Conservation (phyloP, 2,888 invertebrate genomes). For the Dione juno region DNA sequence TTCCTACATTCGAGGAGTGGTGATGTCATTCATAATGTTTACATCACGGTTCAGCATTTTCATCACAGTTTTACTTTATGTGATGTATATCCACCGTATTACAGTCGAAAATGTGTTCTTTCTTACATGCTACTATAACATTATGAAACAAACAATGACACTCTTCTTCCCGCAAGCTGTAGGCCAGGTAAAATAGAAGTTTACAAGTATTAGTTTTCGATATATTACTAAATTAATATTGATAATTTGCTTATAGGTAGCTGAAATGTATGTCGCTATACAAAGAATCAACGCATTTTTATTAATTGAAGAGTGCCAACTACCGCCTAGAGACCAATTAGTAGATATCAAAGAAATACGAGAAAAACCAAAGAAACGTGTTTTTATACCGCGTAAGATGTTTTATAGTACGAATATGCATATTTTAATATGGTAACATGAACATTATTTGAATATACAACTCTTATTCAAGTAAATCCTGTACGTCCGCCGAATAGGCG, state of each 20-base stretch:
- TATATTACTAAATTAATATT: neutral
- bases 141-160: slow-evolving; percentile 88
- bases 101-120: slow-evolving; percentile 89
- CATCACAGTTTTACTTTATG: slow-evolving; percentile 85
- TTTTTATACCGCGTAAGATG: slow-evolving; percentile 63
- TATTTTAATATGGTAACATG: neutral
- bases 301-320: slow-evolving; percentile 67
- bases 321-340: slow-evolving; percentile 58
- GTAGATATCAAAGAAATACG: slow-evolving; percentile 33
- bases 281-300: slow-evolving; percentile 74
- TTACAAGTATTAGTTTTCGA: neutral
- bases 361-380: slow-evolving; percentile 62
- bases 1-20: slow-evolving; percentile 83
- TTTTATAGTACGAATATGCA: neutral
- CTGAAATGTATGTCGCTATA: slow-evolving; percentile 76
- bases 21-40: slow-evolving; percentile 86
- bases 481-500: slow-evolving; percentile 36
- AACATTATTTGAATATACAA: neutral
- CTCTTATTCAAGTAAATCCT: slow-evolving; percentile 49
- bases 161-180: slow-evolving; percentile 86
- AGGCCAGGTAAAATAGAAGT: slow-evolving; percentile 63
- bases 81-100: slow-evolving; percentile 84
- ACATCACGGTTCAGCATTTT: slow-evolving; percentile 87
- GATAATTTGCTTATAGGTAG: slow-evolving; percentile 58
- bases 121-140: slow-evolving; percentile 88